Evolutionary conservation across 2,113 vertebrate genomes (phyloP).

Genomic region (Apodemus speciosus): DNA sequence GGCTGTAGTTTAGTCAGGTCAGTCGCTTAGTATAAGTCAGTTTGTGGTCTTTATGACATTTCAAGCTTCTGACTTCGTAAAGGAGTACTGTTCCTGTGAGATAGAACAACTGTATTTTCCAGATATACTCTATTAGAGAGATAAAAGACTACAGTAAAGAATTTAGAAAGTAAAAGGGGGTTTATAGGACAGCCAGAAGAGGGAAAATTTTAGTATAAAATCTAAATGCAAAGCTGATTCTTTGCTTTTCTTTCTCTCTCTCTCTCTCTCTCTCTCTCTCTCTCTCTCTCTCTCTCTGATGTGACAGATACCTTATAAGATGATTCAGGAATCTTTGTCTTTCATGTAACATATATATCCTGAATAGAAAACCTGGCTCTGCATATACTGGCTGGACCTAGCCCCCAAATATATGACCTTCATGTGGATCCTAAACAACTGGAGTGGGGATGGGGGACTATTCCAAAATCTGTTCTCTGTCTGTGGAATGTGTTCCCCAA

Average conservation of each 20-base stretch:
- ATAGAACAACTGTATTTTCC: neutral
- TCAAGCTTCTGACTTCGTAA: slow-evolving; percentile 19
- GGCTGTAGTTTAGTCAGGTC: neutral
- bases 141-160: neutral
- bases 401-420: too few species aligned
- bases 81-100: slow-evolving; percentile 2
- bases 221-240: neutral
- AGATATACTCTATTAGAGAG: neutral
- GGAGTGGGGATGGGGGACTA: too few species aligned
- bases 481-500: too few species aligned
- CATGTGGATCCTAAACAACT: too few species aligned
- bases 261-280: too few species aligned
- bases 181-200: neutral
- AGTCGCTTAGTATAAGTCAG: neutral
- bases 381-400: neutral
- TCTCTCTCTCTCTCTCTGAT: neutral
- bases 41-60: slow-evolving; percentile 3
- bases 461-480: too few species aligned
- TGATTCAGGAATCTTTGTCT: neutral
- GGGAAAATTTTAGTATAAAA: neutral
- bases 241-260: neutral
- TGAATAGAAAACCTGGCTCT: slow-evolving; percentile 11
- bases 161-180: neutral
- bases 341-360: slow-evolving; percentile 7
- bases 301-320: neutral